phyloP scores from a whole-genome alignment of 2,113 vertebrate genomes.

The Muntiacus muntjak region DNA sequence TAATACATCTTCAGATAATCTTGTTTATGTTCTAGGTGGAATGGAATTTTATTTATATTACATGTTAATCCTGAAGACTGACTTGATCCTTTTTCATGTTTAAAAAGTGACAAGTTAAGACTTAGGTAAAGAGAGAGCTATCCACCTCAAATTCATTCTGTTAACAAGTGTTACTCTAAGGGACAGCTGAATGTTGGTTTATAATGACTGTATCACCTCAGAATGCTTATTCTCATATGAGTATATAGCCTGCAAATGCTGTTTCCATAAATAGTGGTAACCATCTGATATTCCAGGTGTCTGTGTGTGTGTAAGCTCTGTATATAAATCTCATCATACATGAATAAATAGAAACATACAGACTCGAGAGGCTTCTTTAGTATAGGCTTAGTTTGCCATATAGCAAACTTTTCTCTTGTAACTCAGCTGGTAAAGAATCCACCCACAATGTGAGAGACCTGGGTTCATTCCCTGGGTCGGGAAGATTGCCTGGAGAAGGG shows the following conservation, averaged over 20 bases:
- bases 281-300: neutral
- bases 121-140: neutral
- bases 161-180: neutral
- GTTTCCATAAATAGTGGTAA: neutral
- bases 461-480: neutral
- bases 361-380: neutral
- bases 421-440: neutral
- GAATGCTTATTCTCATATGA: neutral
- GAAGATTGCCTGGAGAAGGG: neutral
- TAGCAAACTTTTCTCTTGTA: neutral
- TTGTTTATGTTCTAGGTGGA: neutral
- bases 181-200: neutral
- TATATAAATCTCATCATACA: neutral
- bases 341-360: neutral
- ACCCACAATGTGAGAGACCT: neutral
- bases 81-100: neutral
- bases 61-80: neutral
- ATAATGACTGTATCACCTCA: neutral
- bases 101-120: neutral
- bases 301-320: neutral
- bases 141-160: neutral
- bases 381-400: neutral
- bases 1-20: neutral
- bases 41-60: neutral
- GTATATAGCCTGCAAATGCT: neutral